Base-by-base conservation (phyloP, 2,888 invertebrate genomes). In the Idaea dimidiata region DNA sequence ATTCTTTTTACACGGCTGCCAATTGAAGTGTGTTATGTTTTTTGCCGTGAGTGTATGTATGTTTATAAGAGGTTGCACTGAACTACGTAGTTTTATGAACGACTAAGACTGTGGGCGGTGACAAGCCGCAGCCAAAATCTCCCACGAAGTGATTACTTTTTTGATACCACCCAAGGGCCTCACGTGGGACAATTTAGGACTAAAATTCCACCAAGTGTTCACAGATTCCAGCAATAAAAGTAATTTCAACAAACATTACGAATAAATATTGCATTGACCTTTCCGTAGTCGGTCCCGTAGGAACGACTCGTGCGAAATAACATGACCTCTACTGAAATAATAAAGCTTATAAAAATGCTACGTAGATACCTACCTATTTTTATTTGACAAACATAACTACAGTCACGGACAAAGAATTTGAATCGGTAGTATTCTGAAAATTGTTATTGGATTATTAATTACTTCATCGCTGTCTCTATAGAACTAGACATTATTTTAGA, bases 291-390 rank as follows among this genome's bases (percentile, higher is more conserved):
- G 60, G 43, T 63, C 62, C 59, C 54, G 58, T 63, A 59, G 64
- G 55, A 60, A 53, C 60, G 59, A 64, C 59, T 66, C 69, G 61
- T 66, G 66, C 66, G 65, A 57, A 43, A 63, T 67, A 67, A 69
- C 63, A 32, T 55, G 62, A 66, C 62, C 67, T 65, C 67, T 66
- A 56, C 53, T 66, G 56, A 62, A 57, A 67, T 61, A 62, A 64
- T 66, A 67, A 69, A 66, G 64, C 63, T 62, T 62, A 57, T 31
- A 54, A 33, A 16, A 62, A 24, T 31, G 33, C 16, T 60, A 59
- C 53, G 18, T 53, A 17, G 33, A 16, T 60, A 59, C 53, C 17
- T 53, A 17, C 17, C 24, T 1, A 53, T 59, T 59, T 66, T 62
- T 63, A 59, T 66, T 63, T 59, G 61, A 58, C 58, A 65, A 59